Evolutionary conservation across 2,797 vertebrate species (phyloP).

Genomic region (Odontamblyopus lacepedii): DNA sequence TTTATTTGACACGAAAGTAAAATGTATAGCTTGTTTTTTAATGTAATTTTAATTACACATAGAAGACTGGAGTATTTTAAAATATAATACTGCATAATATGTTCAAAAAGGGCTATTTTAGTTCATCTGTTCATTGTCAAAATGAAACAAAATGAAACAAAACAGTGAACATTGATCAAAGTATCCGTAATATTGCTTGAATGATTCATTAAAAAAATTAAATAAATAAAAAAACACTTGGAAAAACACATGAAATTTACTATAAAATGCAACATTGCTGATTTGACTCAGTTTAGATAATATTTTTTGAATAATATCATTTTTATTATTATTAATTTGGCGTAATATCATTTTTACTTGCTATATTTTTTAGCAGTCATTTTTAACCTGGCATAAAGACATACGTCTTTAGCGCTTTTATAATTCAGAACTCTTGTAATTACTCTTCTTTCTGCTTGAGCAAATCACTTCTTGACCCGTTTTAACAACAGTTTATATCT

Average conservation of each 20-base stretch:
- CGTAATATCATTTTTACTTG: too few relatives aligned
- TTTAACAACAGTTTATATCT: conserved; percentile 35
- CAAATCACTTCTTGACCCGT: conserved; percentile 34
- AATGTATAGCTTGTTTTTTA: background rate
- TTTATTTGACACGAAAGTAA: background rate
- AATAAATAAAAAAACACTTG: too few relatives aligned
- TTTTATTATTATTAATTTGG: too few relatives aligned
- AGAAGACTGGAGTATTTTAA: background rate
- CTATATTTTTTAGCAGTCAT: background rate
- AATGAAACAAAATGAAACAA: background rate
- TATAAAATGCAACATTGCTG: too few relatives aligned
- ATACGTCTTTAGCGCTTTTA: background rate
- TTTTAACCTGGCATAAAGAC: background rate
- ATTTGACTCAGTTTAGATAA: background rate
- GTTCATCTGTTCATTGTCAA: background rate
- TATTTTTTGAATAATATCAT: background rate
- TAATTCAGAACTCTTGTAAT: conserved; percentile 11
- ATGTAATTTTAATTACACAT: too few relatives aligned
- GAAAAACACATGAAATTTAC: too few relatives aligned
- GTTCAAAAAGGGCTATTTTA: too few relatives aligned
- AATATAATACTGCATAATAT: too few relatives aligned
- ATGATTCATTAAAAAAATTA: background rate
- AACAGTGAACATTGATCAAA: background rate
- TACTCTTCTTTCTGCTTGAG: conserved; percentile 16
- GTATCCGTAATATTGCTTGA: background rate